Percentiles rank a stretch among this genome's conserved stretches.
Conservation (phyloP, 2,888 invertebrate species). For the Orchesella flavescens region DNA sequence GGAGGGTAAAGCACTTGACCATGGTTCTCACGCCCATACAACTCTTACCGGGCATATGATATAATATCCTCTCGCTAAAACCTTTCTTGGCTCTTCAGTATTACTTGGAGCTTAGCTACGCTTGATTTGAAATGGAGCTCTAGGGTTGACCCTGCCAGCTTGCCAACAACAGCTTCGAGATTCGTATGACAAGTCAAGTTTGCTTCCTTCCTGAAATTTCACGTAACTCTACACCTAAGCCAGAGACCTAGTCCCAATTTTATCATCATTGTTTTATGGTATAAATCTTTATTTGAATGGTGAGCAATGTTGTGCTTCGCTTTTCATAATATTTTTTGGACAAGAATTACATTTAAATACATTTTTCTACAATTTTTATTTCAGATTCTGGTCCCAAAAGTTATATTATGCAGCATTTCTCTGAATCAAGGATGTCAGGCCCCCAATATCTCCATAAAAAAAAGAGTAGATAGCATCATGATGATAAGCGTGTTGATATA, state of each 20-base stretch:
- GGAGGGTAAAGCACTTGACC: conserved; percentile 6
- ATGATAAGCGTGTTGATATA: conserved; percentile 17
- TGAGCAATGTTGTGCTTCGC: not conserved
- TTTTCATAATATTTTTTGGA: not conserved
- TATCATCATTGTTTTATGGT: no score
- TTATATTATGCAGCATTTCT: no score
- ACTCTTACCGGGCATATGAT: not conserved
- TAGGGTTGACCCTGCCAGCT: not conserved
- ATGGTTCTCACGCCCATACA: conserved; percentile 41
- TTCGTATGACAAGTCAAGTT: not conserved
- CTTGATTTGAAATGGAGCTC: conserved; percentile 12
- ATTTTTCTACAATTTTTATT: no score
- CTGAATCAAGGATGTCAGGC: not conserved
- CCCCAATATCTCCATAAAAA: conserved; percentile 2
- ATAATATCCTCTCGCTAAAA: no score
- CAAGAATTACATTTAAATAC: no score
- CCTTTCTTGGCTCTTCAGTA: no score
- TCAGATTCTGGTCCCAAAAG: no score
- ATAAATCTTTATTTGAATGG: no score
- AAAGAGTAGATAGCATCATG: conserved; percentile 14
- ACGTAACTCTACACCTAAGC: no score
- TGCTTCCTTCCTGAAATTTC: conserved; percentile 2
- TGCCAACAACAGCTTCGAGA: not conserved
- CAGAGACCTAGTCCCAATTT: no score
- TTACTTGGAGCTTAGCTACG: conserved; percentile 7